Base-by-base conservation (phyloP, 2,888 invertebrate genomes). In the Noctua pronuba region DNA sequence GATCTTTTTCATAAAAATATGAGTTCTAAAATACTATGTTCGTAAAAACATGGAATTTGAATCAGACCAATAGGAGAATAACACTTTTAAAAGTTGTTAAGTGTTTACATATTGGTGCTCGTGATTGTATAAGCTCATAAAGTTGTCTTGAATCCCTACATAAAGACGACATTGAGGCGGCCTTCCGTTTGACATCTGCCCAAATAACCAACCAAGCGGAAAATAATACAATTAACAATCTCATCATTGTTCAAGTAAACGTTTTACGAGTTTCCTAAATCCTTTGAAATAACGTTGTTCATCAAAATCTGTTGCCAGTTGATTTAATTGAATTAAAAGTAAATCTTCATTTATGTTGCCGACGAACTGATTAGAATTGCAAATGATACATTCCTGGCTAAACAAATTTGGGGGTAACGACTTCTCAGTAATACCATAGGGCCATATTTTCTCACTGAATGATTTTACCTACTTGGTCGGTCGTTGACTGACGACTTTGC, bases 261-360 rank as follows among this genome's bases (percentile, higher is more conserved):
- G 65, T 49, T 75, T 75, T 38, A 73, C 68, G 65, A 75, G 52
- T 41, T n/a, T 46, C 35, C 28, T 8, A 38, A 72, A 80, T 60
- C 75, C 38, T 73, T 76, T 76, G 67, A 76, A 81, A 83, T 64
- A 68, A 83, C 67, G 46, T 69, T 76, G 64, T 79, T 77, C 74
- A 71, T 65, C 69, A 75, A 79, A 86, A 82, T 87, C 77, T 79
- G 80, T 77, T 79, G 52, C 67, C 77, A 79, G 58, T 46, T 52
- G 70, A 80, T 79, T 77, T 83, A 87, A 88, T 87, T 80, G 80
- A 87, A 84, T 86, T 74, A 85, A 76, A 83, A 79, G 67, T 67
- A 82, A 84, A 79, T 83, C 74, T 83, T 68, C 74, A 73, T 80
- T 75, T 73, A 75, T 78, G 64, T 70, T 28, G 66, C 21, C 28